Percentiles rank a stretch among this genome's conserved stretches.
Conservation (phyloP, 2,888 invertebrate genomes). For the Stomorhina lunata region DNA sequence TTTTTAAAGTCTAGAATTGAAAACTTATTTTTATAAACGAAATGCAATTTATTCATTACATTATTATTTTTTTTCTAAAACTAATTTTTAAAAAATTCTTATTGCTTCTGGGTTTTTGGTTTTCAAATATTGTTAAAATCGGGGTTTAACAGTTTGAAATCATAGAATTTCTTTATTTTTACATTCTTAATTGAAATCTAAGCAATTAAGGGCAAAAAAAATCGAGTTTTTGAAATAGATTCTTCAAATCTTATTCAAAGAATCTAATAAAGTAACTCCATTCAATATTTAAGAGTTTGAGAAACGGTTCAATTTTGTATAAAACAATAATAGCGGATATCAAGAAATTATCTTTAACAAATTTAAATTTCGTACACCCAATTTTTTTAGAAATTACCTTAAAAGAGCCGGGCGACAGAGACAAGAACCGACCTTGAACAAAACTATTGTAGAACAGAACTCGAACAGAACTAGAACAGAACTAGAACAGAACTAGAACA, state of each 20-base stretch:
- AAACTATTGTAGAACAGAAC: no score
- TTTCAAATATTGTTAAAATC: constrained; percentile 34
- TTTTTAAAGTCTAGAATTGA: background rate
- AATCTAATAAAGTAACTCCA: no score
- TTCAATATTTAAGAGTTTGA: background rate
- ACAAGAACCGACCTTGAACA: no score
- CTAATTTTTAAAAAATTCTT: background rate
- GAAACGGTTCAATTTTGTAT: no score
- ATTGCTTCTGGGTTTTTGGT: background rate
- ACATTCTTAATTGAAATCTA: constrained; percentile 31
- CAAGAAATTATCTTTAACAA: no score
- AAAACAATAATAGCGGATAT: no score
- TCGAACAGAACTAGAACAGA: no score
- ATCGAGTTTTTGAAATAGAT: background rate
- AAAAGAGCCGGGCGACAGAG: no score
- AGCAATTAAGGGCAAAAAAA: constrained; percentile 26
- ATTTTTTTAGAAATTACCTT: no score
- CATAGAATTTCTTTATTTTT: background rate
- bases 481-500: no score
- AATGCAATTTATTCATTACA: background rate
- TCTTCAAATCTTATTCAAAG: constrained; percentile 7
- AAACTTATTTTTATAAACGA: background rate
- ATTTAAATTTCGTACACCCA: no score
- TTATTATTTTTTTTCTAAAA: no score
- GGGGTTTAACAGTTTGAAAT: constrained; percentile 33